These are phyloP conservation scores for Penaeus vannamei DNA, from an alignment of 1,140 invertebrate species.

Conservation along the genomic window DNA sequence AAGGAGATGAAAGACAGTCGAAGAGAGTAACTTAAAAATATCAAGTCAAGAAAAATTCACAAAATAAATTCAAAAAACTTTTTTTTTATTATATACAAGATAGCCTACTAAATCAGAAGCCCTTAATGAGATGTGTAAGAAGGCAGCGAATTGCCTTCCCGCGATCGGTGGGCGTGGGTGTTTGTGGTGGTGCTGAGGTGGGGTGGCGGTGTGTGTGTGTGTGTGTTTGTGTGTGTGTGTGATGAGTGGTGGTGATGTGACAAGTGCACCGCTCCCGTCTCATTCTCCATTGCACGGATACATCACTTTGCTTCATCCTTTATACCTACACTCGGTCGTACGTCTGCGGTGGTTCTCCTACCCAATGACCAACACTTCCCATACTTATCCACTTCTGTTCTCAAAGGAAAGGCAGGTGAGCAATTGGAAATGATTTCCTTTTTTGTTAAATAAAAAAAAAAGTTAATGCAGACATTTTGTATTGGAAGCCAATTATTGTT, in stretches of 20 bases:
- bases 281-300: neutral
- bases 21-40: slow-evolving; percentile 59
- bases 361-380: slow-evolving; percentile 60
- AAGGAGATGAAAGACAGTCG: slow-evolving; percentile 50
- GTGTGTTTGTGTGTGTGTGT: no score
- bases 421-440: slow-evolving; percentile 14
- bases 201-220: no score
- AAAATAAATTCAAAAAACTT: no score
- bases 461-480: slow-evolving; percentile 43
- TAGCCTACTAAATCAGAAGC: no score
- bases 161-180: no score
- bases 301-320: neutral
- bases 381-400: slow-evolving; percentile 48
- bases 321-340: slow-evolving; percentile 25
- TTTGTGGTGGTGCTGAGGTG: no score
- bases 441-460: neutral
- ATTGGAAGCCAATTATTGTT: slow-evolving; percentile 57
- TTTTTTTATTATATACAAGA: no score
- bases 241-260: no score
- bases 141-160: no score
- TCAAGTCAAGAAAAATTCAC: slow-evolving; percentile 47
- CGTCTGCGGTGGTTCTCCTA: slow-evolving; percentile 18
- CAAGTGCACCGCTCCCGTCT: slow-evolving; percentile 1
- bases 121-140: no score
- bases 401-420: slow-evolving; percentile 24